Percentiles rank a stretch among this genome's conserved stretches.
Conservation (phyloP, 2,113 vertebrate genomes). For the Rhagologus leucostigma region DNA sequence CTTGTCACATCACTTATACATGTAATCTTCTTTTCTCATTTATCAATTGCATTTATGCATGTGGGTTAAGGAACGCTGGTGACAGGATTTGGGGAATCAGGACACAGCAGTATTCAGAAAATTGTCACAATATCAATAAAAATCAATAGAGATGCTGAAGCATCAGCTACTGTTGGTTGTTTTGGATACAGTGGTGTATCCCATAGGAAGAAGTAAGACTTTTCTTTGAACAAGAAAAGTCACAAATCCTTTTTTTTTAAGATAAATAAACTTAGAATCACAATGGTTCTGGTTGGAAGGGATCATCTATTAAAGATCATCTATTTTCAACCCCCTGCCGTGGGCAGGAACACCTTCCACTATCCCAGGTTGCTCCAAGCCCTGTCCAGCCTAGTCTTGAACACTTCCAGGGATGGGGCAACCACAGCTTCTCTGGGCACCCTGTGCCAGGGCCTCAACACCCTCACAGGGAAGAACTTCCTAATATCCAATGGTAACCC, state of each 20-base stretch:
- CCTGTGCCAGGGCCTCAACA: background rate
- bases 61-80: background rate
- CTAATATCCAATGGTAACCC: background rate
- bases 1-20: background rate
- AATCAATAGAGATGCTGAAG: background rate
- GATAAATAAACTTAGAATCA: background rate
- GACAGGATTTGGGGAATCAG: background rate
- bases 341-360: background rate
- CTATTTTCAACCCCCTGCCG: background rate
- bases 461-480: background rate
- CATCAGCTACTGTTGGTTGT: background rate
- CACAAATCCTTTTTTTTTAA: background rate
- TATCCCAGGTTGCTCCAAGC: rapidly evolving
- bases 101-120: background rate
- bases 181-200: background rate
- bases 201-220: background rate
- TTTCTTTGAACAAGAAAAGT: background rate
- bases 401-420: background rate
- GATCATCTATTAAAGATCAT: background rate
- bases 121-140: background rate
- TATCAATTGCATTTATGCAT: background rate
- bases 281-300: background rate
- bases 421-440: background rate
- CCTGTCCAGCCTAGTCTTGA: rapidly evolving
- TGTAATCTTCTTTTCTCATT: background rate